Evolutionary conservation across 2,797 vertebrate species (phyloP), one percentile per base, ranked within the genome.

Genomic region (Gadopsis bispinosus): DNA sequence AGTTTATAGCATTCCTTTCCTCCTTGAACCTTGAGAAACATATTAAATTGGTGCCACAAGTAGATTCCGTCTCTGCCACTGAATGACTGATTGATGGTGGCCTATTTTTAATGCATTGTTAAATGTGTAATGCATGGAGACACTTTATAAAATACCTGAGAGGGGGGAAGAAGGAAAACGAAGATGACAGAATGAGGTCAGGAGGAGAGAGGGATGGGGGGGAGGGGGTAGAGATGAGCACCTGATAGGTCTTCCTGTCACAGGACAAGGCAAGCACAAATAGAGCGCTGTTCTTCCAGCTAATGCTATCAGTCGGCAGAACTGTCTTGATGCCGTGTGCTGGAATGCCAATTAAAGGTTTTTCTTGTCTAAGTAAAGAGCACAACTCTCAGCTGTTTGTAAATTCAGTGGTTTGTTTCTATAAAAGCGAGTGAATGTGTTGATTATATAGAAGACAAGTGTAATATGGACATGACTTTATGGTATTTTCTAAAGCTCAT

Each of bases 181-280:
- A 86, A 92, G 88, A 92, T 95, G 95, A 95, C 94, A 95, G 94
- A 96, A 95, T 95, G 94, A 93, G 95, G 95, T 95, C 94, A 95
- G 90, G 86, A 85, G 85, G 83, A 92, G 90, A 88, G 87, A 76
- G 77, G 70, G 84, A 85, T 75, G 84, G 85, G 67, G 35, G 58
- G 64, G 75, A 77, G 59, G 35, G 31, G 45, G 75, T 69, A 70
- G 89, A 84, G 84, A 85, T 83, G 83, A 92, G 88, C 90, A 94
- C 94, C 95, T 95, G 94, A 95, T 95, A 93, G 93, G 92, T 94
- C 93, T 90, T 80, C 83, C 92, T 94, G 94, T 94, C 93, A 94
- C 91, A 94, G 94, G 93, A 90, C 92, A 93, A 94, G 91, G 90
- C 90, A 90, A 87, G 92, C 92, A 89, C 90, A 95, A 93, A 94